phyloP scores from a whole-genome alignment of 2,113 vertebrate species.

The Toxostoma redivivum region DNA sequence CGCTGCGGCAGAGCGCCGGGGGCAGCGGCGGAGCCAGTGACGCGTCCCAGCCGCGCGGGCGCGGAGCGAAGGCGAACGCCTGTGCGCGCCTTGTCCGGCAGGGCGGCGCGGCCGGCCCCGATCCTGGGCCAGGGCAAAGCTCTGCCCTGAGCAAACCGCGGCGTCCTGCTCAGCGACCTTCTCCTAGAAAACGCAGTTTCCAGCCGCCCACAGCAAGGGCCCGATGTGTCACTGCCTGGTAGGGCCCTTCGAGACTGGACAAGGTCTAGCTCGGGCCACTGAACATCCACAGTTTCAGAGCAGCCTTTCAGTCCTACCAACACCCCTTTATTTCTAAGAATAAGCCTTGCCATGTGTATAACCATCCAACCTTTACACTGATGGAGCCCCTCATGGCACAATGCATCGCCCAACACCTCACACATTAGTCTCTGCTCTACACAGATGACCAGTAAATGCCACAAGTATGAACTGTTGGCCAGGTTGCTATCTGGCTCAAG shows the following conservation, averaged over 20 bases:
- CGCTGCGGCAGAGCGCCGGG: not conserved
- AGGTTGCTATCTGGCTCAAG: not conserved
- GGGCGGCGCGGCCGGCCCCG: not conserved
- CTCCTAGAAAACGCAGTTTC: not conserved
- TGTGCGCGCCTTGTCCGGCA: not conserved
- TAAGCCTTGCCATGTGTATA: rapidly evolving
- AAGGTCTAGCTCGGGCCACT: not conserved
- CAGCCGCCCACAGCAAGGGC: rapidly evolving
- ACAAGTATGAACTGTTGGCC: not conserved
- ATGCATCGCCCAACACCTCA: rapidly evolving
- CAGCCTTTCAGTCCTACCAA: not conserved
- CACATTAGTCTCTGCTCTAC: not conserved
- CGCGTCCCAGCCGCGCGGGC: not conserved
- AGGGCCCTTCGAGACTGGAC: not conserved
- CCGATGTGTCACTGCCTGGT: rapidly evolving
- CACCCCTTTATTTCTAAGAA: rapidly evolving
- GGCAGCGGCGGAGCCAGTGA: too few species aligned
- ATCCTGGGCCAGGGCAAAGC: rapidly evolving
- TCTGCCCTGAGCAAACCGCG: not conserved
- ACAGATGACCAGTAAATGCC: not conserved
- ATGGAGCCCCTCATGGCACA: not conserved
- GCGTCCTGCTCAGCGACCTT: not conserved
- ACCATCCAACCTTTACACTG: rapidly evolving
- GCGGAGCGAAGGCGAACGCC: too few species aligned
- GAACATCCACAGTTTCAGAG: not conserved